Conservation (phyloP, 2,888 invertebrate genomes). For the Chaitophorus viminalis region DNA sequence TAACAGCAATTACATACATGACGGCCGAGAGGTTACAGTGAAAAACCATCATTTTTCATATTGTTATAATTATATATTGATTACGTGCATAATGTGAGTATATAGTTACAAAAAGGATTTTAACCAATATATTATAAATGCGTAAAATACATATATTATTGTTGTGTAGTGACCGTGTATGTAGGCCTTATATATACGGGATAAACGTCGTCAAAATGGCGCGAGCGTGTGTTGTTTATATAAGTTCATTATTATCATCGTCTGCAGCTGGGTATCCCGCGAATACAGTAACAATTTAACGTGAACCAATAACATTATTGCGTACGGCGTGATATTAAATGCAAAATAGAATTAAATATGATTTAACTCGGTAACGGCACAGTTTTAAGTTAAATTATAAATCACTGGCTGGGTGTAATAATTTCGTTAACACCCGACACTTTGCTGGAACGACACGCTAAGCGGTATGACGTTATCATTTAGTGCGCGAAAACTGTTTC, state of each 20-base stretch:
- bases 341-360: slow-evolving; percentile 48
- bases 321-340: background rate
- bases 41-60: too few relatives aligned
- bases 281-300: background rate
- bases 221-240: background rate
- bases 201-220: too few relatives aligned
- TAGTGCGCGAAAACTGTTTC: slow-evolving; percentile 36
- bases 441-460: slow-evolving; percentile 27
- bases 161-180: too few relatives aligned
- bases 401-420: slow-evolving; percentile 32
- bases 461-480: slow-evolving; percentile 51
- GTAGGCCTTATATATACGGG: too few relatives aligned
- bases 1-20: too few relatives aligned
- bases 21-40: too few relatives aligned
- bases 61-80: too few relatives aligned
- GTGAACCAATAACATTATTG: background rate
- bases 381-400: slow-evolving; percentile 51
- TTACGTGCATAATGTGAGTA: too few relatives aligned
- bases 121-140: background rate
- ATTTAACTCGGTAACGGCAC: slow-evolving; percentile 15
- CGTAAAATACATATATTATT: too few relatives aligned
- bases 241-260: background rate
- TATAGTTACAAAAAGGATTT: background rate
- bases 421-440: slow-evolving; percentile 41
- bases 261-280: background rate